Percentiles rank a stretch among this genome's conserved stretches.
These are phyloP conservation scores for Sylvietta virens DNA, from an alignment of 2,113 vertebrate genomes.

Conservation along the genomic window DNA sequence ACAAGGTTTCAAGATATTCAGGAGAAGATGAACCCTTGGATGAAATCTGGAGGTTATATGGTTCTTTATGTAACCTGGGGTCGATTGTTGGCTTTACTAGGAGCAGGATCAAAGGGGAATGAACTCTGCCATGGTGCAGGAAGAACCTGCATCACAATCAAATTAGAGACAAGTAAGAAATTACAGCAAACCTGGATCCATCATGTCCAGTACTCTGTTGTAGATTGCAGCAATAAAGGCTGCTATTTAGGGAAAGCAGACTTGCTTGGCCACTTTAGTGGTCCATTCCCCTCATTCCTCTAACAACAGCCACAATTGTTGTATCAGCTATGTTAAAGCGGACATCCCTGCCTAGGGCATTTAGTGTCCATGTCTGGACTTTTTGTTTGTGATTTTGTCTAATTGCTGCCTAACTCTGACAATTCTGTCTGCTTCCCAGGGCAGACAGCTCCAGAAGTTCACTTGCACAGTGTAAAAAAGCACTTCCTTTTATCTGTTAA, in stretches of 20 bases:
- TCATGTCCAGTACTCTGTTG: not conserved
- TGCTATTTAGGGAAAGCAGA: not conserved
- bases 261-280: not conserved
- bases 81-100: not conserved
- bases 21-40: not conserved
- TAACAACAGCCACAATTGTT: not conserved
- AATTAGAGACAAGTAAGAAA: not conserved
- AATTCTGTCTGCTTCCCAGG: not conserved
- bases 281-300: not conserved
- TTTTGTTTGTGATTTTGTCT: not conserved
- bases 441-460: not conserved
- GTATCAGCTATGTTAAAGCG: not conserved
- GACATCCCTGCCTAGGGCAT: not conserved
- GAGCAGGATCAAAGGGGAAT: not conserved
- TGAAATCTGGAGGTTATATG: not conserved
- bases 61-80: not conserved
- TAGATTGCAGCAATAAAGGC: not conserved
- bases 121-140: not conserved
- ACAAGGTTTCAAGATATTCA: not conserved
- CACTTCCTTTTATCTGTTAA: not conserved
- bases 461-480: not conserved
- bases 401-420: not conserved
- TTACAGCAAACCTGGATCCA: not conserved
- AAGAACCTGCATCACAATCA: not conserved
- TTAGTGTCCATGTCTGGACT: not conserved